These are phyloP conservation scores for Bombus haemorrhoidalis DNA, from an alignment of 1,140 invertebrate species.

Conservation along the genomic window DNA sequence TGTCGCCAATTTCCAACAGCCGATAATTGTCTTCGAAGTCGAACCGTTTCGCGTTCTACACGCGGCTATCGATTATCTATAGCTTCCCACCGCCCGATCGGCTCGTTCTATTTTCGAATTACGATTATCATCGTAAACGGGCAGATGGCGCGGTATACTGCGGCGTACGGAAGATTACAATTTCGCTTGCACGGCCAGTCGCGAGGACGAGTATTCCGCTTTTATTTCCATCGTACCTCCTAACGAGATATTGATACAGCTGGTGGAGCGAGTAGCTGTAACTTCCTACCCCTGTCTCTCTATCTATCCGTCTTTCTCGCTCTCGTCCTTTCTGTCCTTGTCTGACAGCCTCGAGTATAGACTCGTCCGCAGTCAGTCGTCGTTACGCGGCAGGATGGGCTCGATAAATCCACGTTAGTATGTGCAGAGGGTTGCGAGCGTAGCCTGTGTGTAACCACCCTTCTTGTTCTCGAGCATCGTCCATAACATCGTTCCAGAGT, in stretches of 20 bases:
- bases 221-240: constrained; percentile 60
- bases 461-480: constrained; percentile 71
- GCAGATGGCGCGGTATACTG: background rate
- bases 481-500: constrained; percentile 69
- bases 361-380: constrained; percentile 62
- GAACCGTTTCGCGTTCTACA: background rate
- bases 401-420: constrained; percentile 72
- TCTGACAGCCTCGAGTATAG: constrained; percentile 30
- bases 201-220: constrained; percentile 39
- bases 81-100: background rate
- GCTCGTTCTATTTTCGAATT: constrained; percentile 18
- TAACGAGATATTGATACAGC: constrained; percentile 74
- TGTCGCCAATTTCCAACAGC: constrained; percentile 19
- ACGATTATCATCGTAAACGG: constrained; percentile 39
- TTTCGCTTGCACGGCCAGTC: constrained; percentile 46
- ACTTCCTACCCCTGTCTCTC: constrained; percentile 44
- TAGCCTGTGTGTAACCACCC: constrained; percentile 68
- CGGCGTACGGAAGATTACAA: constrained; percentile 31
- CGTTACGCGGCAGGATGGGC: constrained; percentile 63
- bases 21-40: constrained; percentile 22
- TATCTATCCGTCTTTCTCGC: background rate
- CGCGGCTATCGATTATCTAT: constrained; percentile 35
- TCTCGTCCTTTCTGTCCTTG: background rate
- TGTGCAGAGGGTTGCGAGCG: constrained; percentile 66
- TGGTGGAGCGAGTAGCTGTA: constrained; percentile 45